Conservation (phyloP, 2,888 invertebrate genomes). For the Thysanoteuthis rhombus region DNA sequence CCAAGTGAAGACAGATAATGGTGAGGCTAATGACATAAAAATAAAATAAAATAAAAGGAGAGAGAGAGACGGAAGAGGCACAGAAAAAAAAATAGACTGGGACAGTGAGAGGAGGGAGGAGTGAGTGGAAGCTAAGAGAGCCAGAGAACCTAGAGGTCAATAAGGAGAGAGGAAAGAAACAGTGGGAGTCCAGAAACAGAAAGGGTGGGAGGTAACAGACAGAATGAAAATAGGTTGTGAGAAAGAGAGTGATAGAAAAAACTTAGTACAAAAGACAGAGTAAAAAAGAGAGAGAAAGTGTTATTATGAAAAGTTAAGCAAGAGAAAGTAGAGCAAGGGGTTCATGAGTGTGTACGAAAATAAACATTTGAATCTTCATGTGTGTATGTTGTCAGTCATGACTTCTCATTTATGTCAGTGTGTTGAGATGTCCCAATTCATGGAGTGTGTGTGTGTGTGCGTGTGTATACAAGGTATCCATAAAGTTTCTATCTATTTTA, state of each 20-base stretch:
- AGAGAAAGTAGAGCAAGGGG: not conserved
- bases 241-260: not conserved
- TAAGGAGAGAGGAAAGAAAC: not conserved
- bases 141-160: not conserved
- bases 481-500: no score
- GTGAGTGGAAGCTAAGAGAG: no score
- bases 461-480: not conserved
- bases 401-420: not conserved
- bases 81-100: no score
- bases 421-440: not conserved
- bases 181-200: not conserved
- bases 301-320: not conserved
- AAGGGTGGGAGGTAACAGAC: not conserved
- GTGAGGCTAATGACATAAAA: conserved; percentile 1
- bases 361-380: not conserved
- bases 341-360: not conserved
- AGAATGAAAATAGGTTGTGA: not conserved
- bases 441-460: not conserved
- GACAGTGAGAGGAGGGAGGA: not conserved
- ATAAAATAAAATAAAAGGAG: not conserved
- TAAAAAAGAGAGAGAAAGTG: not conserved
- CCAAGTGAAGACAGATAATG: not conserved
- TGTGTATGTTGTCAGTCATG: not conserved
- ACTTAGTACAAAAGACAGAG: not conserved
- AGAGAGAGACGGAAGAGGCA: not conserved